Evolutionary conservation across 1,140 invertebrate genomes (phyloP).

Genomic region (Leptoteleia sp.): DNA sequence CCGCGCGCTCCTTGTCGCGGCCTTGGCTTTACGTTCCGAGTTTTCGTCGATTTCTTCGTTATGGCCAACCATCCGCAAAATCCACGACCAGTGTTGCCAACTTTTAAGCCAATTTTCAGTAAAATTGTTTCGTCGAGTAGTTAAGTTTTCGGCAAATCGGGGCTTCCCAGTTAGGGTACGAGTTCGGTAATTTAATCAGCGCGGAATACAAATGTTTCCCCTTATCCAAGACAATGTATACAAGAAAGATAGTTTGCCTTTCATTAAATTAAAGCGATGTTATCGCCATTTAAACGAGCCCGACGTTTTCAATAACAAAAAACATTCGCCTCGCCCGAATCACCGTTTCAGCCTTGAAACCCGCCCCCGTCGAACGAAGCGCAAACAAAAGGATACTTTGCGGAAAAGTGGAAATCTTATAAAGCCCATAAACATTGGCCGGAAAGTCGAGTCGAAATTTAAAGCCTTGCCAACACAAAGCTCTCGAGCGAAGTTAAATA

Average conservation of each 20-base stretch:
- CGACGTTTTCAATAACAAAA: not conserved
- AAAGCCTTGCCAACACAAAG: constrained; percentile 24
- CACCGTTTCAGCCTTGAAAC: too few species aligned
- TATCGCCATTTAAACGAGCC: too few species aligned
- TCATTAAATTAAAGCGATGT: constrained; percentile 10
- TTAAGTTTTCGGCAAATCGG: constrained; percentile 22
- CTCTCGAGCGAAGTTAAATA: constrained; percentile 1
- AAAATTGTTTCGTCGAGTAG: constrained; percentile 24
- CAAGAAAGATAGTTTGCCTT: constrained; percentile 8
- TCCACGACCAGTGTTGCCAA: constrained; percentile 42
- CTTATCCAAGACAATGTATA: constrained; percentile 19
- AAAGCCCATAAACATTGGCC: constrained; percentile 10
- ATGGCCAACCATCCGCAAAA: constrained; percentile 40
- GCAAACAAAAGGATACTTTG: not conserved
- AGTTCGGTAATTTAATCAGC: constrained; percentile 43
- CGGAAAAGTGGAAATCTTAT: not conserved
- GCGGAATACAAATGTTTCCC: constrained; percentile 28
- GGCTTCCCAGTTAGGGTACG: not conserved
- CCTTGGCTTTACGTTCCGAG: constrained; percentile 23
- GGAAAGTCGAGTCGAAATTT: constrained; percentile 23
- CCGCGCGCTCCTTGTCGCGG: constrained; percentile 32
- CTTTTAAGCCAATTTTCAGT: constrained; percentile 37
- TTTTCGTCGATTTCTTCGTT: constrained; percentile 50
- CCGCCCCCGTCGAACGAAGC: too few species aligned
- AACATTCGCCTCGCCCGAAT: too few species aligned